Evolutionary conservation across 2,113 vertebrate species (phyloP), one percentile per base, ranked within the genome.

Genomic region (Istiophorus platypterus): DNA sequence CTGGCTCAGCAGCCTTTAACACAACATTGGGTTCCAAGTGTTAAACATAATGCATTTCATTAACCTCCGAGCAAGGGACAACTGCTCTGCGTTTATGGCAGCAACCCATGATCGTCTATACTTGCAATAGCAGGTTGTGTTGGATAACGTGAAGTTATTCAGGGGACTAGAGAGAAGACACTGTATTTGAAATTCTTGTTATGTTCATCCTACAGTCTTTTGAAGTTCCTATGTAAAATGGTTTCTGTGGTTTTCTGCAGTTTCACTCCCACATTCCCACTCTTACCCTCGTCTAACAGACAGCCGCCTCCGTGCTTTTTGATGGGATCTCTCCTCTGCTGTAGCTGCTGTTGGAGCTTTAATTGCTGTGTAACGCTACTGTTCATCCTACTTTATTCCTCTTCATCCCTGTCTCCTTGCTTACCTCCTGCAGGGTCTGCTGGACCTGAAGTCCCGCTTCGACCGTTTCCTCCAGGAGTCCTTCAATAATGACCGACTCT

Each of bases 381-480:
- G 34, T 34, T 34, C 31, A 34, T 34, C 31, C 31, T 6, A 4
- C 31, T 34, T 67, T n/a, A 69, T 45, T 29, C 31, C 31, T 34
- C 31, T 34, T 67, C 24, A 69, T 45, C 37, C 37, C 2, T 9
- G 9, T 72, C 49, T 79, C 22, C 12, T 41, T 26, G 15, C 42
- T 57, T 71, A 10, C 34, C 77, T 26, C 18, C 47, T 41, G 20
- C 86, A 99, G 98, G 98, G 98, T 76, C 96, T 99, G 77, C 92
- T 99, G 93, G 98, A 99, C 91, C 94, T 99, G 89, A 99, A 99
- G 94, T 97, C 97, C 65, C 96, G 98, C 64, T 99, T 99, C 80
- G 98, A 99, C 90, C 97, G 98, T 39, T 99, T 99, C 81, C 96
- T 99, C 17, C 97, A 96, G 37, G 98, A 99, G 79, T 99, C 98